These are phyloP conservation scores for Drosophila suzukii DNA, from an alignment of 1,140 invertebrate species.

Conservation along the genomic window DNA sequence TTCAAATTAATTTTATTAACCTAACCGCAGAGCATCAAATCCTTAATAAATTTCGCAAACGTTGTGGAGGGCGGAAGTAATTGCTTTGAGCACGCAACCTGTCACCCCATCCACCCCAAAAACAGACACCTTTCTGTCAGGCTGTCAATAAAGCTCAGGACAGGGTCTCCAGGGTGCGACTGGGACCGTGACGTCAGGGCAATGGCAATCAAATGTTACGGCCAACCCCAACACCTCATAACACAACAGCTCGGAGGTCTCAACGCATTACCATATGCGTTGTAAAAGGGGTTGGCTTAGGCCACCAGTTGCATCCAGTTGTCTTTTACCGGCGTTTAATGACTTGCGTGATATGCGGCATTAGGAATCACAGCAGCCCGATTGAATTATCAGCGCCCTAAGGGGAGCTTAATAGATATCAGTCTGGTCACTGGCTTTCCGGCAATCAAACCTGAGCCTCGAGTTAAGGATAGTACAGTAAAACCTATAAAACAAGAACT, in stretches of 20 bases:
- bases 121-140: conserved; percentile 24
- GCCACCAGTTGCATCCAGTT: conserved; percentile 24
- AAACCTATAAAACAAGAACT: not conserved
- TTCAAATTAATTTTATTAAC: conserved; percentile 39
- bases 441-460: conserved; percentile 8
- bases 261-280: conserved; percentile 29
- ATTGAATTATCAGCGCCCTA: conserved; percentile 15
- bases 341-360: conserved; percentile 37
- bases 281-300: conserved; percentile 21
- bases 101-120: conserved; percentile 20
- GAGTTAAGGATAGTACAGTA: not conserved
- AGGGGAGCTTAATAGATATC: conserved; percentile 23
- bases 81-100: conserved; percentile 56
- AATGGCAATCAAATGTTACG: conserved; percentile 38
- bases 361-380: conserved; percentile 36
- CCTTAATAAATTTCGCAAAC: conserved; percentile 45
- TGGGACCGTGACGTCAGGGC: conserved; percentile 10
- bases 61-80: conserved; percentile 24
- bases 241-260: conserved; percentile 11
- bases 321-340: conserved; percentile 3
- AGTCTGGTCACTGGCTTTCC: conserved; percentile 7
- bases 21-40: conserved; percentile 41
- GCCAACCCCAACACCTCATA: conserved; percentile 5
- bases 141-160: conserved; percentile 26
- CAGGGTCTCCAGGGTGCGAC: conserved; percentile 28